Conservation (phyloP, 2,797 vertebrate genomes). For the Acestrorhynchus altus region DNA sequence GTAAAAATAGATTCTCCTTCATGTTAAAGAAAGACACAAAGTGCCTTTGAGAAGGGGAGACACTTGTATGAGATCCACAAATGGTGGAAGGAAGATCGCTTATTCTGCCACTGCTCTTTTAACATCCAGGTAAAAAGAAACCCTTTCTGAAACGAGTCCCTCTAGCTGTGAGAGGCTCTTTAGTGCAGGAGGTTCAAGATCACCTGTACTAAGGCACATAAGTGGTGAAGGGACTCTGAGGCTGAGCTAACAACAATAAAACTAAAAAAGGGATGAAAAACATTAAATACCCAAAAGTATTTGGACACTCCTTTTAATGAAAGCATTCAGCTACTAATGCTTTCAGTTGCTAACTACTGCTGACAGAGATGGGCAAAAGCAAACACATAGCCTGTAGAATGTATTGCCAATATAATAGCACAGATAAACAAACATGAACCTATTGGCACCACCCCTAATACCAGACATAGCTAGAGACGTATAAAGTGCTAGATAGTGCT, state of each 20-base stretch:
- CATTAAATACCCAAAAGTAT: too few species aligned
- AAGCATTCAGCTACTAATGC: too few species aligned
- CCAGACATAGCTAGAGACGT: too few species aligned
- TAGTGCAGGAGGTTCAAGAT: not conserved
- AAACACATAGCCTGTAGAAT: too few species aligned
- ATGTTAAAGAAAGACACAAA: slow-evolving; percentile 34
- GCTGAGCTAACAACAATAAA: not conserved
- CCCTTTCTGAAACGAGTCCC: not conserved
- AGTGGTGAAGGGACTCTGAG: not conserved
- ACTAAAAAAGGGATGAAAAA: not conserved
- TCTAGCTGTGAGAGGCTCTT: not conserved
- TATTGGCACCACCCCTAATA: too few species aligned
- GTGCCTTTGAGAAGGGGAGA: slow-evolving; percentile 45
- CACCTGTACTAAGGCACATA: slow-evolving; percentile 13
- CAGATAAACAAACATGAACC: too few species aligned
- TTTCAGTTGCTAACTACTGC: too few species aligned
- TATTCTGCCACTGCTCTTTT: slow-evolving; percentile 37
- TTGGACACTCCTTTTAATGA: too few species aligned
- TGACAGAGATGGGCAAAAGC: too few species aligned
- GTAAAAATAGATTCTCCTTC: slow-evolving; percentile 39
- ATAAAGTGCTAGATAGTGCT: too few species aligned
- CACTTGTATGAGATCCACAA: slow-evolving; percentile 37
- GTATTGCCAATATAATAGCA: too few species aligned
- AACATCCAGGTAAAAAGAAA: slow-evolving; percentile 25
- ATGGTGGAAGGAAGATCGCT: slow-evolving; percentile 26